These are phyloP conservation scores for Probaryconus sp. DNA, from an alignment of 1,140 invertebrate genomes.

Conservation along the genomic window DNA sequence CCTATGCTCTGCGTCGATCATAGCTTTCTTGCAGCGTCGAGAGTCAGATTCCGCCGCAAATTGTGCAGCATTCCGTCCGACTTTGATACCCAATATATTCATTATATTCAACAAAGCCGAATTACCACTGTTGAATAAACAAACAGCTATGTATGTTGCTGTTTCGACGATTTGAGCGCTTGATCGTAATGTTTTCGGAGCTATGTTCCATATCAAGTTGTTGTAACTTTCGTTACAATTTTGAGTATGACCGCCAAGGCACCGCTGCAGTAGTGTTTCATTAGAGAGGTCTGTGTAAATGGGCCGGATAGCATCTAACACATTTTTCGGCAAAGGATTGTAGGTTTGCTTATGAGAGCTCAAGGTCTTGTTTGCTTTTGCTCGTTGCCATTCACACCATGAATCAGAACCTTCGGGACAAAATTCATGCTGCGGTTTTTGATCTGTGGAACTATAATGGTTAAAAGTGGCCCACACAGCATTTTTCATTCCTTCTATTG, in stretches of 20 bases:
- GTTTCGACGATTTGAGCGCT: constrained; percentile 1
- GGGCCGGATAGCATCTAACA: constrained; percentile 5
- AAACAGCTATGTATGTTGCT: constrained; percentile 11
- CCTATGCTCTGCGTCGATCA: constrained; percentile 10
- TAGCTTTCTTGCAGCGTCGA: constrained; percentile 5
- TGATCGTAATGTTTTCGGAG: constrained; percentile 13
- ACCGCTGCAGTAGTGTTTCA: constrained; percentile 9
- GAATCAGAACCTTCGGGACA: constrained; percentile 24
- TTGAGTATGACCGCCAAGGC: constrained; percentile 15
- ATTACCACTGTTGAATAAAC: constrained; percentile 14
- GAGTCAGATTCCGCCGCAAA: constrained; percentile 2
- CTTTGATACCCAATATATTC: constrained; percentile 16
- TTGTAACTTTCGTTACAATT: constrained; percentile 36
- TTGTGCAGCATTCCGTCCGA: constrained; percentile 11
- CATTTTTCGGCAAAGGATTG: neutral
- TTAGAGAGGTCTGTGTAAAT: too few relatives aligned
- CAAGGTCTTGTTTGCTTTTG: constrained; percentile 8
- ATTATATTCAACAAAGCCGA: constrained; percentile 24
- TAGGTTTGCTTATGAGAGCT: constrained; percentile 1
- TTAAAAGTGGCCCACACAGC: constrained; percentile 20
- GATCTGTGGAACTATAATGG: constrained; percentile 24
- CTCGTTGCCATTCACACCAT: constrained; percentile 37
- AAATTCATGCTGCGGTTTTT: constrained; percentile 27
- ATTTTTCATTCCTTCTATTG: constrained; percentile 21
- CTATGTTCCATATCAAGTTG: constrained; percentile 30